Percentiles rank a stretch among this genome's conserved stretches.
Evolutionary conservation across 2,888 invertebrate genomes (phyloP).

Genomic region (Cephus sareptanus): DNA sequence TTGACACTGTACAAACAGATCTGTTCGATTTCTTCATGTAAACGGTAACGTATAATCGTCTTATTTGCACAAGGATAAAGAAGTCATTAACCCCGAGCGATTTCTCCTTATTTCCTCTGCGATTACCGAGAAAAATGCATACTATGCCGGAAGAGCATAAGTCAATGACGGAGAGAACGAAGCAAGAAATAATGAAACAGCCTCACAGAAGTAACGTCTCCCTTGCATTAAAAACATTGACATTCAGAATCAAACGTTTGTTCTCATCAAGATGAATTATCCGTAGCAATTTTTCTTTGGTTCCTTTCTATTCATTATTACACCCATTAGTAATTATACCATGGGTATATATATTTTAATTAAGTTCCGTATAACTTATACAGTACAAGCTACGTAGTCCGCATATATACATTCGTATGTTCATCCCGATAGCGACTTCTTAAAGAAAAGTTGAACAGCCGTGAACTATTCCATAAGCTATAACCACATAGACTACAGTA

Average conservation of each 20-base stretch:
- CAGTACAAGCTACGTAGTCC: constrained; percentile 3
- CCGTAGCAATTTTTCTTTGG: not conserved
- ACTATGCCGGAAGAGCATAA: not conserved
- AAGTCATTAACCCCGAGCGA: not conserved
- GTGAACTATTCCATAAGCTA: constrained; percentile 28
- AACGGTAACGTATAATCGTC: not conserved
- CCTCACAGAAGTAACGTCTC: not conserved
- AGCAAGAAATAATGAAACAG: not conserved
- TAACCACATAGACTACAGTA: not conserved
- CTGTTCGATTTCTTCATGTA: not conserved
- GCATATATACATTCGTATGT: constrained; percentile 17
- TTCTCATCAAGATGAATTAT: not conserved
- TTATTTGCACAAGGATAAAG: not conserved
- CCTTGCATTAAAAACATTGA: not conserved
- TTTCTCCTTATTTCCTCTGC: not conserved
- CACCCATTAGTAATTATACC: not conserved
- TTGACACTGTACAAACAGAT: not conserved
- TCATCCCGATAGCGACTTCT: constrained; percentile 29
- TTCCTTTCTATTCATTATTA: not conserved
- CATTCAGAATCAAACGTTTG: not conserved
- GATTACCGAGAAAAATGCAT: not conserved
- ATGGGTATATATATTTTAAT: constrained; percentile 21
- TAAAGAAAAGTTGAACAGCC: constrained; percentile 34
- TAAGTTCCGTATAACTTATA: constrained; percentile 29
- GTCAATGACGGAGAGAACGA: not conserved